Base-by-base conservation (phyloP, 1,140 invertebrate species). In the Physella acuta region DNA sequence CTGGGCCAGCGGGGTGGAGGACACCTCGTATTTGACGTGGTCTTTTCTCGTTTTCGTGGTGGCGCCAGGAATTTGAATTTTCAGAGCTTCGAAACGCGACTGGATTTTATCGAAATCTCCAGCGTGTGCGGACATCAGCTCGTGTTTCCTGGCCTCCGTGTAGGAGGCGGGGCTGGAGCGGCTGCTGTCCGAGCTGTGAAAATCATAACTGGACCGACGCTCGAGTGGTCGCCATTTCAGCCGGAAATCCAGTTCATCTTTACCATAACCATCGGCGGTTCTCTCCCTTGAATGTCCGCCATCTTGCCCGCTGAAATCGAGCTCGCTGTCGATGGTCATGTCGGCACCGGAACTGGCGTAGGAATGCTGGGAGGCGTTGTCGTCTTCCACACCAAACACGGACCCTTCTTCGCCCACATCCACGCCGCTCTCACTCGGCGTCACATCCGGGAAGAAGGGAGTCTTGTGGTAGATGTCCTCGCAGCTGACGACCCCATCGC, bases 261-360 rank as follows among this genome's bases (percentile, higher is more conserved):
- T 14, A 52, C 56, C 4, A n/a, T 4, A 34, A 28, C 55, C 20
- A 28, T 33, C 30, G 20, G 44, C 30, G 33, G 39, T 1, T 16
- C 56, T 49, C 26, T 68, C 66, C 30, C 52, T 52, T 52, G 36
- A 26, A 34, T 51, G 28, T 20, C 36, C 65, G 44, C 71, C 39
- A n/a, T 26, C 26, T 1, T 51, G 61, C 14, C 60, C 66, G 36
- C 55, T 68, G 44, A 39, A 30, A 37, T 72, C 71, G 28, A 64
- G 37, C 51, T 72, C 71, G 31, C 67, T 72, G 53, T 70, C 71
- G 17, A 56, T 17, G 0, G 67, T 69, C n/a, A 66, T 28, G 26
- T 72, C 71, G n/a, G 71, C 71, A 33, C 67, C 69, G 28, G 67
- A 72, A 24, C 71, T 69, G 0, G 39, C 67, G 26, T 65, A 72